Evolutionary conservation across 1,140 invertebrate species (phyloP), one percentile per base, ranked within the genome.

Genomic region (Aphidius gifuensis): DNA sequence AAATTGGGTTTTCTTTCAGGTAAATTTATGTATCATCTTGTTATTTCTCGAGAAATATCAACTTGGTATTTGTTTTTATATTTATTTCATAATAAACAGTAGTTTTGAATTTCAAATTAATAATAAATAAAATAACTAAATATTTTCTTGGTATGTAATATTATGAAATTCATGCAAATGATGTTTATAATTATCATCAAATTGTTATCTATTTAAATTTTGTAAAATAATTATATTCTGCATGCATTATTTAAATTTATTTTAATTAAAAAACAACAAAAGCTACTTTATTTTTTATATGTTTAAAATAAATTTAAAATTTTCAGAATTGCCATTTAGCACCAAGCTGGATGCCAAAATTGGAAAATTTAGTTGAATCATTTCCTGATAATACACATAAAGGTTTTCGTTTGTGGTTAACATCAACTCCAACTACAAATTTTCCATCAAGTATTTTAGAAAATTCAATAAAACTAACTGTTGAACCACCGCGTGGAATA

Each of bases 321-420:
- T 55, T 50, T 68, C 67, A 38, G 83, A 91, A 91, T 76, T 91
- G 89, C 74, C 89, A 91, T 71, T 78, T 91, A 56, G 87, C 88
- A 6, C 85, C 87, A 6, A 88, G 87, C 48, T 91, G 88, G 88
- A 88, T 91, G 88, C 83, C 85, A 4, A 70, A 74, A 16, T 66
- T 87, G 54, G 85, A 86, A 66, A 69, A 75, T n/a, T 65, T 87
- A 8, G 77, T 86, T 6, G 83, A 88, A 73, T 76, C 80, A 5
- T 73, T 90, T 5, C 70, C 81, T 0, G 81, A 83, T 16, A 74
- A 72, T 4, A 83, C 82, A 0, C 84, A 90, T 68, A 72, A 79
- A 48, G 81, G 85, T 53, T 91, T 90, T 71, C 80, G 89, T n/a
- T 75, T 90, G 5, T 91, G 89, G 88, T 73, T 91, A 54, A 91